Percentiles rank a stretch among this genome's conserved stretches.
Evolutionary conservation across 2,797 vertebrate genomes (phyloP).

Genomic region (Catharus ustulatus): DNA sequence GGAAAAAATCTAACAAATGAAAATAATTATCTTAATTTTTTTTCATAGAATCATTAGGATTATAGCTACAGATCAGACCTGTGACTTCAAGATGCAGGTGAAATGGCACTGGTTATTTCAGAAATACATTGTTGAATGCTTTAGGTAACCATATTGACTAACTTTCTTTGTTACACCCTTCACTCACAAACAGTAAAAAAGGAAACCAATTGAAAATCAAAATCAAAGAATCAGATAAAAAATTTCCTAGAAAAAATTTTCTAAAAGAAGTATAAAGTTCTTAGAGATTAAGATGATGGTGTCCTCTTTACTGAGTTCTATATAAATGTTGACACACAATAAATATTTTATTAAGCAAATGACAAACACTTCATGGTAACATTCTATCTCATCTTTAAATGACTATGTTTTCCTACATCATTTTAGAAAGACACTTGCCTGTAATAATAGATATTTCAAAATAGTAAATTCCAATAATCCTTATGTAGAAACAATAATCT

Average conservation of each 20-base stretch:
- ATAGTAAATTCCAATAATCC: conserved; percentile 60
- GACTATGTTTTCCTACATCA: not conserved
- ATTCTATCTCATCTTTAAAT: conserved; percentile 11
- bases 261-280: not conserved
- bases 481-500: conserved; percentile 66
- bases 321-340: not conserved
- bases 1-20: not conserved
- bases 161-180: not conserved
- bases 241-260: not conserved
- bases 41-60: not conserved
- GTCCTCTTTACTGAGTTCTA: not conserved
- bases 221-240: not conserved
- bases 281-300: not conserved
- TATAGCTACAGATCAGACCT: not conserved
- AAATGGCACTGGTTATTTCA: conserved; percentile 23
- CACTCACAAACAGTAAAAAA: not conserved
- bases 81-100: conserved; percentile 13
- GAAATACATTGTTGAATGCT: not conserved
- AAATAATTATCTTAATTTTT: not conserved
- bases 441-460: conserved; percentile 51
- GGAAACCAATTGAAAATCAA: not conserved
- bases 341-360: not conserved
- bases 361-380: conserved; percentile 34
- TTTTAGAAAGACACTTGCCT: not conserved
- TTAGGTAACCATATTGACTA: not conserved